phyloP scores from a whole-genome alignment of 1,140 invertebrate genomes.

The Sycophaga agraensis region DNA sequence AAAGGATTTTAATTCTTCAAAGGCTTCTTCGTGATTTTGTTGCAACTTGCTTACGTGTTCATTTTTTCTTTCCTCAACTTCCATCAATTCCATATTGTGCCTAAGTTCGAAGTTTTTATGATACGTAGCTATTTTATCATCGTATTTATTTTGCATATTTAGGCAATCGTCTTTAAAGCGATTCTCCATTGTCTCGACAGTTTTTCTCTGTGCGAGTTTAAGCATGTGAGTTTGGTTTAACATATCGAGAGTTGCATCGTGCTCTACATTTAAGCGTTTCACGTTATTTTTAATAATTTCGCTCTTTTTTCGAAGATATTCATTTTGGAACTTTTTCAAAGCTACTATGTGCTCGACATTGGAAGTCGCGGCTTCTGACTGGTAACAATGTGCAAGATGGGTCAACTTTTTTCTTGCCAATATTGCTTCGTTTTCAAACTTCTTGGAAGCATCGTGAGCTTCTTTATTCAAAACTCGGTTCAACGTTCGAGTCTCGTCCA shows the following conservation, averaged over 20 bases:
- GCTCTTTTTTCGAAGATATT: slow-evolving; percentile 72
- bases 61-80: slow-evolving; percentile 89
- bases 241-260: slow-evolving; percentile 70
- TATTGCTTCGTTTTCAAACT: slow-evolving; percentile 73
- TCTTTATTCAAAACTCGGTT: slow-evolving; percentile 49
- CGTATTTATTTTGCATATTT: slow-evolving; percentile 80
- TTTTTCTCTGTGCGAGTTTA: slow-evolving; percentile 59
- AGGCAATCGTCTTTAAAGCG: slow-evolving; percentile 74
- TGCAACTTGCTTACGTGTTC: slow-evolving; percentile 79
- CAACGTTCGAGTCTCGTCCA: slow-evolving; percentile 76
- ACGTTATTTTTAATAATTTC: slow-evolving; percentile 79
- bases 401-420: slow-evolving; percentile 89
- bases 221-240: slow-evolving; percentile 67
- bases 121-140: slow-evolving; percentile 73
- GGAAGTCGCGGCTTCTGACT: slow-evolving; percentile 76
- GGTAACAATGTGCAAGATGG: slow-evolving; percentile 88
- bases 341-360: slow-evolving; percentile 77
- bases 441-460: slow-evolving; percentile 7
- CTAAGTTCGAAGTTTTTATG: slow-evolving; percentile 75
- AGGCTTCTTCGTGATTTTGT: slow-evolving; percentile 80
- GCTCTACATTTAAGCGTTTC: slow-evolving; percentile 70
- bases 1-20: slow-evolving; percentile 88
- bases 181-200: slow-evolving; percentile 64
- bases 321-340: slow-evolving; percentile 73
- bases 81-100: slow-evolving; percentile 76